Evolutionary conservation across 2,888 invertebrate genomes (phyloP).

Genomic region (Nemotelus pantherinus): DNA sequence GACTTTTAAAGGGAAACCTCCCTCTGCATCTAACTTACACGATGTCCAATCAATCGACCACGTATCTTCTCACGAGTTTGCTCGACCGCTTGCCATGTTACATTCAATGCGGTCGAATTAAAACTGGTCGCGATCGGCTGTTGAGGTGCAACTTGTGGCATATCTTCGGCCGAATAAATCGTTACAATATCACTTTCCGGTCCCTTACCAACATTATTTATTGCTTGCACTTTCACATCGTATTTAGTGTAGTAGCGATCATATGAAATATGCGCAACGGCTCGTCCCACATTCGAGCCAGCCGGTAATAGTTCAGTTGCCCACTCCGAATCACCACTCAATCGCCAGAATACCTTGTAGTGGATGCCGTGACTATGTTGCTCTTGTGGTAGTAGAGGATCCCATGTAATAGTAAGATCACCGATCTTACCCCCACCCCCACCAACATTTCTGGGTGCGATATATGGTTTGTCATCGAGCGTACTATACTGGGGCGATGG

Average conservation of each 20-base stretch:
- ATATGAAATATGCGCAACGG: conserved; percentile 78
- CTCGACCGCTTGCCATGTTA: conserved; percentile 89
- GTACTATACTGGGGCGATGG: conserved; percentile 90
- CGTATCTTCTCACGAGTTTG: conserved; percentile 84
- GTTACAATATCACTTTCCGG: conserved; percentile 80
- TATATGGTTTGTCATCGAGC: conserved; percentile 79
- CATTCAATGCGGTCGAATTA: conserved; percentile 93
- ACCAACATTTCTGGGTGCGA: conserved; percentile 80
- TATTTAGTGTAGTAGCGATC: conserved; percentile 85
- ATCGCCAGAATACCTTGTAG: conserved; percentile 90
- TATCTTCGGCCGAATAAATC: conserved; percentile 89
- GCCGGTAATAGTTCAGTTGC: conserved; percentile 74
- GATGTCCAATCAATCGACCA: conserved; percentile 91
- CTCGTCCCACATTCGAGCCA: conserved; percentile 82
- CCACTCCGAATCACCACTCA: conserved; percentile 77
- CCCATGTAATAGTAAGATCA: conserved; percentile 91
- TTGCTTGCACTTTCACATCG: conserved; percentile 85
- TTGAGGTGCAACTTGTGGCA: conserved; percentile 91
- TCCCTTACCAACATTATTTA: conserved; percentile 83
- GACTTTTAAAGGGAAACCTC: conserved; percentile 17
- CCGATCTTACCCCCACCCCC: conserved; percentile 97
- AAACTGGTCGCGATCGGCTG: conserved; percentile 79
- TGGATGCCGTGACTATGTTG: conserved; percentile 91
- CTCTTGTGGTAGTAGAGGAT: conserved; percentile 77
- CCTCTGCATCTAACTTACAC: conserved; percentile 67